Percentiles rank a stretch among this genome's conserved stretches.
Evolutionary conservation across 2,888 invertebrate species (phyloP).

Genomic region (Thelaira solivaga): DNA sequence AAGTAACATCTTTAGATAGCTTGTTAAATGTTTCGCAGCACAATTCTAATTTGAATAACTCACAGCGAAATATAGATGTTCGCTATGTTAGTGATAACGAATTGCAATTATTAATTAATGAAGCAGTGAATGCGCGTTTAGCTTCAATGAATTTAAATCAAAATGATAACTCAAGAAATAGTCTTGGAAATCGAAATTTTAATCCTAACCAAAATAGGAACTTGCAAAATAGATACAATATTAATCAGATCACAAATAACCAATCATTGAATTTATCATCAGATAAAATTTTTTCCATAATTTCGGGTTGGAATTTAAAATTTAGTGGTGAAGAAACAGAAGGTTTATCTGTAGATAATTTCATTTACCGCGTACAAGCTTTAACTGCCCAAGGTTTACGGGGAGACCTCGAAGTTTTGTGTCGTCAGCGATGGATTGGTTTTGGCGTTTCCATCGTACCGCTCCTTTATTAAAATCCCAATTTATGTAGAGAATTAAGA

Average conservation of each 20-base stretch:
- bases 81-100: background rate
- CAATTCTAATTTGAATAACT: background rate
- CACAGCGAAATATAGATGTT: background rate
- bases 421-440: constrained; percentile 18
- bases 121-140: background rate
- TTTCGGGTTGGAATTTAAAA: constrained; percentile 10
- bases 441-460: constrained; percentile 17
- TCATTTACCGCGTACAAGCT: constrained; percentile 13
- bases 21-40: background rate
- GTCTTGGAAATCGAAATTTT: background rate
- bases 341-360: constrained; percentile 23
- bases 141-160: background rate
- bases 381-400: background rate
- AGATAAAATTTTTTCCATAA: constrained; percentile 7
- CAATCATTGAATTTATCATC: background rate
- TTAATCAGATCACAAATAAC: background rate
- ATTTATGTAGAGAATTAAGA: background rate
- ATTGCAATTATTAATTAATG: background rate
- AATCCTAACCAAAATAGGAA: background rate
- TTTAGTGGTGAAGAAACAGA: constrained; percentile 9
- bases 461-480: background rate
- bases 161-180: background rate
- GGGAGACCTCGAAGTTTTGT: constrained; percentile 1
- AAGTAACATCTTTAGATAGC: background rate
- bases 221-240: background rate